Percentiles rank a stretch among this genome's conserved stretches.
These are phyloP conservation scores for Coreius guichenoti DNA, from an alignment of 2,797 vertebrate genomes.

Conservation along the genomic window DNA sequence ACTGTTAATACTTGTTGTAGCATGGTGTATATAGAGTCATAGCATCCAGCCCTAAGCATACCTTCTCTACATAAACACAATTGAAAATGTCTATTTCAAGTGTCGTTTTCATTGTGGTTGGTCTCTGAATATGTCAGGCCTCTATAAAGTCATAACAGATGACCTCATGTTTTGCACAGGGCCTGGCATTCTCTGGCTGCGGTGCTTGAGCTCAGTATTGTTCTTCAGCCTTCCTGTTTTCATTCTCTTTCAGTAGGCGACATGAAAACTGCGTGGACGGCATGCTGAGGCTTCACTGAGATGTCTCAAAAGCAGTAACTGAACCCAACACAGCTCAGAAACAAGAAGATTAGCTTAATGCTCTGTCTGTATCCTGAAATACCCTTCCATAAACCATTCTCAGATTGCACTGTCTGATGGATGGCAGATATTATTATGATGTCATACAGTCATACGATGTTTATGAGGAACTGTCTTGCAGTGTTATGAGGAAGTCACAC, in stretches of 20 bases:
- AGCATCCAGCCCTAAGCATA: not conserved
- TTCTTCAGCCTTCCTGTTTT: slow-evolving; percentile 73
- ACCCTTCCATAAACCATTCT: slow-evolving; percentile 1
- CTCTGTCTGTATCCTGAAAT: slow-evolving; percentile 9
- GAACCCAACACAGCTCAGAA: not conserved
- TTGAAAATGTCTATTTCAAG: not conserved
- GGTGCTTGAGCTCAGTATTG: slow-evolving; percentile 72
- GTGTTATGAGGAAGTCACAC: not conserved
- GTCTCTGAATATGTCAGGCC: slow-evolving; percentile 55
- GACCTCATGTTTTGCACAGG: slow-evolving; percentile 75
- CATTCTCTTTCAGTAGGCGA: slow-evolving; percentile 56
- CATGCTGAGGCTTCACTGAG: slow-evolving; percentile 62
- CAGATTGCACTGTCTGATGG: not conserved
- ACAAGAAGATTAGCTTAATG: not conserved
- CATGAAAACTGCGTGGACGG: slow-evolving; percentile 63
- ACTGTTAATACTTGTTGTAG: not conserved
- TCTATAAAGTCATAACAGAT: slow-evolving; percentile 77
- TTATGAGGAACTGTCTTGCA: slow-evolving; percentile 10
- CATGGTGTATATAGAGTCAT: not conserved
- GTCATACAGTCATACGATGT: not conserved
- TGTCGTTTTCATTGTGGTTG: not conserved
- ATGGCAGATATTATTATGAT: slow-evolving; percentile 19
- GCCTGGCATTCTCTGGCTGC: slow-evolving; percentile 63
- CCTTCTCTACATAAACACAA: too few relatives aligned
- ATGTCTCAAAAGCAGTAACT: slow-evolving; percentile 46